phyloP scores from a whole-genome alignment of 2,888 invertebrate genomes.

The Sinhomidia bicolor region DNA sequence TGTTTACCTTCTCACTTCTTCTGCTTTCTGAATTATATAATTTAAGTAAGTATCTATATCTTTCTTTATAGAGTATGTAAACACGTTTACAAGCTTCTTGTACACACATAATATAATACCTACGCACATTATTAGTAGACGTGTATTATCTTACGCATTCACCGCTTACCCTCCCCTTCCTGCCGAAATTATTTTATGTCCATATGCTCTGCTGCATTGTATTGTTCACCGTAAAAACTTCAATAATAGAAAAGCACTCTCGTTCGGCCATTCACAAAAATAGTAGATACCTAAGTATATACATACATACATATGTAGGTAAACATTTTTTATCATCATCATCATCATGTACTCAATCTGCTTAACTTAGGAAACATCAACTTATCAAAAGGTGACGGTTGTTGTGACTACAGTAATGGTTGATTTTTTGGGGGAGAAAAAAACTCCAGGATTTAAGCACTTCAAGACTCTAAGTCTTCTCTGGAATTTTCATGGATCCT shows the following conservation, averaged over 20 bases:
- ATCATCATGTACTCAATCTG: not conserved
- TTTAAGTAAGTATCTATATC: not conserved
- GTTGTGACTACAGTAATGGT: constrained; percentile 44
- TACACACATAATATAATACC: not conserved
- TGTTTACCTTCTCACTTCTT: constrained; percentile 16
- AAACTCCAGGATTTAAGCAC: constrained; percentile 41
- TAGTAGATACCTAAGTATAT: not conserved
- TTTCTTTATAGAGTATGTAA: constrained; percentile 2
- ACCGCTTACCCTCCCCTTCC: not conserved
- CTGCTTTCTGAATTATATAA: not conserved
- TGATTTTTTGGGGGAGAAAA: constrained; percentile 11
- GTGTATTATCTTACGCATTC: not conserved
- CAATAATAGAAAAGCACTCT: constrained; percentile 5
- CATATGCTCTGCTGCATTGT: not conserved
- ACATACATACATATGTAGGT: too few relatives aligned
- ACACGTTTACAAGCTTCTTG: not conserved
- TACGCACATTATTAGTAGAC: not conserved
- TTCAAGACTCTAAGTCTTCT: constrained; percentile 27
- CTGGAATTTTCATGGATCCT: constrained; percentile 40
- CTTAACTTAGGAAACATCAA: not conserved
- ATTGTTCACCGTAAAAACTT: not conserved
- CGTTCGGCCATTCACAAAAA: constrained; percentile 10
- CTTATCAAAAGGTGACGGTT: not conserved
- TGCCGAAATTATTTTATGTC: not conserved
- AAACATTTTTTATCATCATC: not conserved